Conservation (phyloP, 53 echinoderm and acorn worm species). For the Actinopyga echinites region DNA sequence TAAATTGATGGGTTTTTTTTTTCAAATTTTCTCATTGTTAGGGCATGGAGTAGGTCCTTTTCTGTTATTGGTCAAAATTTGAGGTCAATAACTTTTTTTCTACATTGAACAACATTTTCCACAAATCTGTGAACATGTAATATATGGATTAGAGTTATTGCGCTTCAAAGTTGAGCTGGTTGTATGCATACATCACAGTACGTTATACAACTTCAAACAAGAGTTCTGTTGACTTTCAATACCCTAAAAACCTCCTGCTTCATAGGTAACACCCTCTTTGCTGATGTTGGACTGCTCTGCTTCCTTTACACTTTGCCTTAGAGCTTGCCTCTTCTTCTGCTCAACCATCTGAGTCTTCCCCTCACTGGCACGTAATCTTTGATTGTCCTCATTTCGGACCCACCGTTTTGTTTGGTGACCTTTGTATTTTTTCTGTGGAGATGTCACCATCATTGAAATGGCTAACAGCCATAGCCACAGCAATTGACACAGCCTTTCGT, state of each 20-base stretch:
- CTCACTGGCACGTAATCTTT: background rate
- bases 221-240: no score
- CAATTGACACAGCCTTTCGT: background rate
- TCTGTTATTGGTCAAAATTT: background rate
- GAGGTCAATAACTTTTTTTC: background rate
- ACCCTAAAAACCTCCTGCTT: conserved; percentile 17
- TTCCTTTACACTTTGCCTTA: conserved; percentile 16
- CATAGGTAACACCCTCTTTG: conserved; percentile 32
- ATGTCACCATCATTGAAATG: conserved; percentile 42
- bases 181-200: no score
- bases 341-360: background rate
- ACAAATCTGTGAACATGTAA: background rate
- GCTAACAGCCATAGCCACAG: conserved; percentile 28
- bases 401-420: background rate
- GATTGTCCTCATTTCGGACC: background rate
- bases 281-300: background rate
- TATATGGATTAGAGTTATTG: background rate
- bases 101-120: background rate
- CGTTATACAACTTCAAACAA: no score
- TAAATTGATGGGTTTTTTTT: background rate
- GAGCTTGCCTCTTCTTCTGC: conserved; percentile 1
- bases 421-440: background rate
- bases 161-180: background rate
- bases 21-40: background rate
- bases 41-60: background rate